These are phyloP conservation scores for Erannis defoliaria DNA, from an alignment of 2,888 invertebrate species.

Conservation along the genomic window DNA sequence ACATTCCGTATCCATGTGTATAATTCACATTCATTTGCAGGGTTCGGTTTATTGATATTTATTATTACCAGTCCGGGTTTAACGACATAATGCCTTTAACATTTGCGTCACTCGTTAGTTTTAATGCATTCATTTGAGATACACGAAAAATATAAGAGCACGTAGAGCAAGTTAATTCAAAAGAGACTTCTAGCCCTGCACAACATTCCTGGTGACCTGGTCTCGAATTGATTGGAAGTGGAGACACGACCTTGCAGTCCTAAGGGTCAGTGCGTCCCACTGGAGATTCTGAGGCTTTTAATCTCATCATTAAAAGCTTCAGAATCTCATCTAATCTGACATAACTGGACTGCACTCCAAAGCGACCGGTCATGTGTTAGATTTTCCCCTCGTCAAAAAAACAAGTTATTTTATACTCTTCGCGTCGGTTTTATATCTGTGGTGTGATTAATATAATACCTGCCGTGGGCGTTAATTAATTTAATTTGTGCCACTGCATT, in stretches of 20 bases:
- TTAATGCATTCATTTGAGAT: conserved; percentile 39
- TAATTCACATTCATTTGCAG: conserved; percentile 37
- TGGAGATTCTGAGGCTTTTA: too few species aligned
- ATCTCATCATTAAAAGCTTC: too few species aligned
- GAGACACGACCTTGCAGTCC: too few species aligned
- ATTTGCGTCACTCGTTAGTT: conserved; percentile 36
- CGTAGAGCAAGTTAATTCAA: background rate
- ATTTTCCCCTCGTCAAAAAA: too few species aligned
- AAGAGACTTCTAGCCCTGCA: background rate
- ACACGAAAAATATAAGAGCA: conserved; percentile 15
- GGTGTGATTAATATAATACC: conserved; percentile 35
- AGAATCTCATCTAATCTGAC: too few species aligned
- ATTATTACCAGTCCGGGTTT: conserved; percentile 36
- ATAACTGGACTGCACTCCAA: too few species aligned
- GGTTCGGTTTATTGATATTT: conserved; percentile 43
- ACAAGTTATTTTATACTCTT: background rate
- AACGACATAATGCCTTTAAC: conserved; percentile 34
- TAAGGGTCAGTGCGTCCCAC: too few species aligned
- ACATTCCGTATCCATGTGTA: conserved; percentile 32
- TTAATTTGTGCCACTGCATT: conserved; percentile 39
- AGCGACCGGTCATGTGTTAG: too few species aligned
- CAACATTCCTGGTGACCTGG: background rate
- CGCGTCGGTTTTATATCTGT: conserved; percentile 18
- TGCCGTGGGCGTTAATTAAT: conserved; percentile 32
- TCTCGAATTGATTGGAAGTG: too few species aligned